Base-by-base conservation (phyloP, 2,888 invertebrate genomes). In the Andrena bicolor region DNA sequence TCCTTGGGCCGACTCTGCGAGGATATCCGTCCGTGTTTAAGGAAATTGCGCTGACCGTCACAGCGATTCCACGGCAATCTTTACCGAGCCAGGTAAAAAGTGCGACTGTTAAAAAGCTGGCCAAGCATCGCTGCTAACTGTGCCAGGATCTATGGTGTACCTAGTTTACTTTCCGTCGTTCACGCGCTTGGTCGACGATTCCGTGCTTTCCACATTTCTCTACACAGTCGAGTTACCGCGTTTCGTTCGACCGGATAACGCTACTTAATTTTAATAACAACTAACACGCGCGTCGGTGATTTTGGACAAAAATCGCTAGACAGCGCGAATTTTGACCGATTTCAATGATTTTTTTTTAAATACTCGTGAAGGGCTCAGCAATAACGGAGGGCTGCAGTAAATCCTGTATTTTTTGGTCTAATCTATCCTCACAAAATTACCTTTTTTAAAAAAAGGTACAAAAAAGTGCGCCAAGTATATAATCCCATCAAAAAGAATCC, bases 1-100 rank as follows among this genome's bases (percentile, higher is more conserved):
- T 83, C 91, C 91, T 91, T 91, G 90, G 76, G 2, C 80, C 78
- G 76, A 71, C 69, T 7, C 20, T 13, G 41, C 41, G 41, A 51
- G 6, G n/a, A 51, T 8, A 32, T 70, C 51, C 28, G 72, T 58
- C 72, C 66, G 53, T 78, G 70, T 75, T 79, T 69, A 70, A 51
- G 49, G 69, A 60, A 79, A 83, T 83, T 61, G 53, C 48, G 66
- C 28, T 8, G 79, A 32, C 83, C 72, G 72, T 83, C 72, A 73
- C 65, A 35, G 48, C 69, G 49, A 82, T 78, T 71, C n/a, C 8
- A 28, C 20, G 63, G 41, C 41, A 32, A 79, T 83, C 63, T 58
- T 65, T 32, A 10, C 28, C 2, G 16, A 26, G 71, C 20, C 85
- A 85, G 85, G 85, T 85, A 83, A 83, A 83, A 79, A 79, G 63